Evolutionary conservation across 2,888 invertebrate genomes (phyloP).

Genomic region (Plutella xylostella): DNA sequence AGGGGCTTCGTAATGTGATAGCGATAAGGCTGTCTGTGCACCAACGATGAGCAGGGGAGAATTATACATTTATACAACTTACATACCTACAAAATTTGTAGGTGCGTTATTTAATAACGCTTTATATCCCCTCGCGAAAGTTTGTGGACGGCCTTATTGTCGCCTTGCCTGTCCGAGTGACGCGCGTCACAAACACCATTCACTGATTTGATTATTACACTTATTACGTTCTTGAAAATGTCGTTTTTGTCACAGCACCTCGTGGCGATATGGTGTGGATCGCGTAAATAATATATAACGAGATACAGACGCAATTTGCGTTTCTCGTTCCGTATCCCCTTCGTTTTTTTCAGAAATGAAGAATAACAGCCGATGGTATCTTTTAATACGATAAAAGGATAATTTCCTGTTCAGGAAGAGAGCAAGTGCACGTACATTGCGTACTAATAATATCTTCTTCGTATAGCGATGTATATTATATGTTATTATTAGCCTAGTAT

Average conservation of each 20-base stretch:
- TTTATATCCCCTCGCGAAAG: too few relatives aligned
- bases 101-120: too few relatives aligned
- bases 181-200: too few relatives aligned
- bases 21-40: neutral
- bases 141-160: too few relatives aligned
- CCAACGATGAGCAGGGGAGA: too few relatives aligned
- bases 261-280: constrained; percentile 35
- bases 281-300: constrained; percentile 47
- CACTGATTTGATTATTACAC: too few relatives aligned
- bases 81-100: too few relatives aligned
- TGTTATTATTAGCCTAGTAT: too few relatives aligned
- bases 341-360: constrained; percentile 4
- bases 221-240: too few relatives aligned
- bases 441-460: neutral
- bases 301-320: constrained; percentile 48
- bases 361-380: constrained; percentile 33
- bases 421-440: neutral
- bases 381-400: constrained; percentile 38
- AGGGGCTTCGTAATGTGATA: neutral
- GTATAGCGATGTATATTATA: too few relatives aligned
- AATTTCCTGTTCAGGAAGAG: neutral
- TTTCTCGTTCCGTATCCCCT: constrained; percentile 21
- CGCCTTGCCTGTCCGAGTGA: too few relatives aligned
- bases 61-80: too few relatives aligned
- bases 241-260: constrained; percentile 41